Evolutionary conservation across 2,113 vertebrate species (phyloP).

Genomic region (Xyrauchen texanus): DNA sequence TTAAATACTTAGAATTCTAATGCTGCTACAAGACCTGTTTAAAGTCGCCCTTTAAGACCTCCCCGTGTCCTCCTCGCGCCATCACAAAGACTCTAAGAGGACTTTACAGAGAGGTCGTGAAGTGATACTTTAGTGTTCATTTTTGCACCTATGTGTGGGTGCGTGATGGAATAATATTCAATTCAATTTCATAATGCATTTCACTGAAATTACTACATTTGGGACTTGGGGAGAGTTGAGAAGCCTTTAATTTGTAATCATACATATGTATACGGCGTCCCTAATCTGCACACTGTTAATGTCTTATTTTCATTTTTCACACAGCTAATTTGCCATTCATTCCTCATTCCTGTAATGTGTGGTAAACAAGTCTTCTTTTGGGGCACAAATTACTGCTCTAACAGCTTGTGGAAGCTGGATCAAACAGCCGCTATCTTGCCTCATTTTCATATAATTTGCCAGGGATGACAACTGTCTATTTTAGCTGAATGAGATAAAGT

Average conservation of each 20-base stretch:
- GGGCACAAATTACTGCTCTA: slow-evolving; percentile 43
- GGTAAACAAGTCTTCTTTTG: slow-evolving; percentile 52
- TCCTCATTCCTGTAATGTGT: slow-evolving; percentile 44
- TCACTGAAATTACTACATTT: slow-evolving; percentile 50
- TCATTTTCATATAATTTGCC: slow-evolving; percentile 52
- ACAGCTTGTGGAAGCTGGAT: slow-evolving; percentile 49
- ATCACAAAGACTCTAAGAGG: slow-evolving; percentile 41
- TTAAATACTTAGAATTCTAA: slow-evolving; percentile 67
- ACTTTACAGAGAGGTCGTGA: slow-evolving; percentile 15
- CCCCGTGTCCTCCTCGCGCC: slow-evolving; percentile 17
- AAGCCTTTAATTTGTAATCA: slow-evolving; percentile 49
- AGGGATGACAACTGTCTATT: slow-evolving; percentile 49
- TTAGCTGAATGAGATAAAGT: slow-evolving; percentile 52
- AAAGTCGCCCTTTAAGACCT: slow-evolving; percentile 54
- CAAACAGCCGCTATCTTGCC: slow-evolving; percentile 42
- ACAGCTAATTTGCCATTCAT: slow-evolving; percentile 49
- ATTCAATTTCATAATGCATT: slow-evolving; percentile 45
- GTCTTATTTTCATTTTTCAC: slow-evolving; percentile 49
- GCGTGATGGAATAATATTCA: slow-evolving; percentile 17
- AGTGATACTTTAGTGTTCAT: background rate
- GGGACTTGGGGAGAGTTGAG: slow-evolving; percentile 31
- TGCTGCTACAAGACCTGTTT: slow-evolving; percentile 55
- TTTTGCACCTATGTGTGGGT: slow-evolving; percentile 13
- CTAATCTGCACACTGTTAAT: slow-evolving; percentile 48
- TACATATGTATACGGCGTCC: slow-evolving; percentile 43